Conservation (phyloP, 2,888 invertebrate species). For the Apocheima hispidaria region DNA sequence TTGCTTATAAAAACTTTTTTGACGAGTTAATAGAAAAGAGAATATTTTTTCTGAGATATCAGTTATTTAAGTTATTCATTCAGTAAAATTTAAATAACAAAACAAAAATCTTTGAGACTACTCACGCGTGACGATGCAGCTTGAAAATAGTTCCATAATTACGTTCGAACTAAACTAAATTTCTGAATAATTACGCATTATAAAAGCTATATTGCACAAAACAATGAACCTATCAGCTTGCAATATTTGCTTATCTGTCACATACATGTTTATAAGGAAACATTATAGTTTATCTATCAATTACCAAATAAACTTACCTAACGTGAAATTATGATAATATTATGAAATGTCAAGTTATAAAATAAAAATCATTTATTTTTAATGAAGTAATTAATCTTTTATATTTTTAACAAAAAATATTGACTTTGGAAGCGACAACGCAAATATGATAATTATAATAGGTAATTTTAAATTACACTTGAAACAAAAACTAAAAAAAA, state of each 20-base stretch:
- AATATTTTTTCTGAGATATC: too few species aligned
- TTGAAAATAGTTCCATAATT: constrained; percentile 28
- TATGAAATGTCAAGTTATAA: constrained; percentile 9
- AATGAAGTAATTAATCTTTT: too few species aligned
- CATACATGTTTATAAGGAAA: constrained; percentile 8
- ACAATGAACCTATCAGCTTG: constrained; percentile 24
- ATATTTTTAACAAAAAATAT: too few species aligned
- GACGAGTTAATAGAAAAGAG: too few species aligned
- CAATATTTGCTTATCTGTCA: constrained; percentile 20
- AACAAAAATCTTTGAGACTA: neutral
- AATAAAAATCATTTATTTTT: neutral
- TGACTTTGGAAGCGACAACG: too few species aligned
- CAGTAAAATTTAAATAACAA: neutral
- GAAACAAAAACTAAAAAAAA: too few species aligned
- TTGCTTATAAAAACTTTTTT: too few species aligned
- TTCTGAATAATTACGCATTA: constrained; percentile 20
- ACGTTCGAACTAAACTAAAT: constrained; percentile 2
- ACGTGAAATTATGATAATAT: too few species aligned
- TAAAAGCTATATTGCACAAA: constrained; percentile 30
- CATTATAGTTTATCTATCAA: constrained; percentile 10
- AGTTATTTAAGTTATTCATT: too few species aligned
- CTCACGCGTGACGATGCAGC: constrained; percentile 31
- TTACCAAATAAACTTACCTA: constrained; percentile 12
- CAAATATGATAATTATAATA: too few species aligned
- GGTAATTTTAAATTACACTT: too few species aligned